A percentile compares a stretch with the other conserved stretches of the same genome.
These are phyloP conservation scores for Morelia viridis DNA, from an alignment of 2,797 vertebrate genomes.

Conservation along the genomic window DNA sequence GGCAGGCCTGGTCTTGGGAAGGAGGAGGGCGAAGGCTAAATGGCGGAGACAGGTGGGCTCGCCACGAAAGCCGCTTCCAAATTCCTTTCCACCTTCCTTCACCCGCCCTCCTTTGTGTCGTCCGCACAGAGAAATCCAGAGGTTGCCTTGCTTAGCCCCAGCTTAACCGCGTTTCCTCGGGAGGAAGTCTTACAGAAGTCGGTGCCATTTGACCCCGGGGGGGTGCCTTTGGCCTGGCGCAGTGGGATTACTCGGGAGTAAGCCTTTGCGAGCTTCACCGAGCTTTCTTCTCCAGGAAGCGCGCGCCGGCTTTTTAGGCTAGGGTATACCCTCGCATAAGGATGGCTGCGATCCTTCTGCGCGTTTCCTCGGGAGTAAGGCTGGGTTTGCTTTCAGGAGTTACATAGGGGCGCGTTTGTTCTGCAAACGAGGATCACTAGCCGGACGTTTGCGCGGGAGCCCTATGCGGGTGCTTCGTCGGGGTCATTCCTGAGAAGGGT, in stretches of 20 bases:
- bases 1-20: not conserved
- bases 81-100: constrained; percentile 16
- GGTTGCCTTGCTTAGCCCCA: not conserved
- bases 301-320: not conserved
- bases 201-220: not conserved
- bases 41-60: not conserved
- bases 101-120: constrained; percentile 1
- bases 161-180: not conserved
- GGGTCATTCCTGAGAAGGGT: not conserved
- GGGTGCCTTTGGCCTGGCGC: too few species aligned
- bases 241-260: not conserved
- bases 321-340: not conserved
- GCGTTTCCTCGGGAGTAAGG: not conserved
- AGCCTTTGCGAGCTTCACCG: not conserved
- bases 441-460: not conserved
- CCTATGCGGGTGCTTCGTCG: not conserved
- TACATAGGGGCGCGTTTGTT: not conserved
- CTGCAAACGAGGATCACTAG: not conserved
- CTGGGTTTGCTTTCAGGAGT: not conserved
- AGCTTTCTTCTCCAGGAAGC: not conserved
- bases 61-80: not conserved
- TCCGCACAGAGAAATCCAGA: not conserved
- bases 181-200: not conserved
- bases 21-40: not conserved
- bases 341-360: too few species aligned